Evolutionary conservation across 92 coral and sea anemone genomes (phyloP).

Genomic region (Umimayanthus chanpuru): DNA sequence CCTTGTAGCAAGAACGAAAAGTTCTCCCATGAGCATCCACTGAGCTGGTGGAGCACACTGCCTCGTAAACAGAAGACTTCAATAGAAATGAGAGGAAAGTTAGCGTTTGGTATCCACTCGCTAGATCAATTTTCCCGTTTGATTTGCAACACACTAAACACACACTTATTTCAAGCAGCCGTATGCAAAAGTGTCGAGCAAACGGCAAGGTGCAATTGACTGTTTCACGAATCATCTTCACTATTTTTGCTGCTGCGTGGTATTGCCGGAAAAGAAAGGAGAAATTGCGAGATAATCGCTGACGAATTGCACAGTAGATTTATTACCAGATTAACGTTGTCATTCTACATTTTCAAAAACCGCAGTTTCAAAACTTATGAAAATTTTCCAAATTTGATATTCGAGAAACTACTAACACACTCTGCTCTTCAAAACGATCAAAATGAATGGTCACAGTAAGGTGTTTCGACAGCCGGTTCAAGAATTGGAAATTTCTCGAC

Average conservation of each 20-base stretch:
- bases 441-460: too few relatives aligned
- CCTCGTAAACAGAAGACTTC: background rate
- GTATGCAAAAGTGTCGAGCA: background rate
- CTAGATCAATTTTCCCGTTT: background rate
- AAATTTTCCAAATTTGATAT: too few relatives aligned
- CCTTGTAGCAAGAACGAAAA: background rate
- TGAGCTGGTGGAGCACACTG: background rate
- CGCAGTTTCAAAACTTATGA: too few relatives aligned
- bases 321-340: too few relatives aligned
- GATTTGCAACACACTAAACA: conserved; percentile 5
- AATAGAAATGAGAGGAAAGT: background rate
- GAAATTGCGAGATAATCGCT: background rate
- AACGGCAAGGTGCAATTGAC: conserved; percentile 35
- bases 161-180: conserved; percentile 19
- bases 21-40: background rate
- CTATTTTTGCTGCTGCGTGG: background rate
- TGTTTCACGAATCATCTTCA: background rate
- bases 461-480: too few relatives aligned
- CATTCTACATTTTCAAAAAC: too few relatives aligned
- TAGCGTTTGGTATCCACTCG: background rate
- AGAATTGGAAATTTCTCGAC: too few relatives aligned
- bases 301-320: background rate
- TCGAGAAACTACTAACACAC: too few relatives aligned
- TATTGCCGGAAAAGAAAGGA: background rate
- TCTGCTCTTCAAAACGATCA: too few relatives aligned